Evolutionary conservation across 2,797 vertebrate species (phyloP), one percentile per base, ranked within the genome.

Genomic region (Pantherophis alleghaniensis): DNA sequence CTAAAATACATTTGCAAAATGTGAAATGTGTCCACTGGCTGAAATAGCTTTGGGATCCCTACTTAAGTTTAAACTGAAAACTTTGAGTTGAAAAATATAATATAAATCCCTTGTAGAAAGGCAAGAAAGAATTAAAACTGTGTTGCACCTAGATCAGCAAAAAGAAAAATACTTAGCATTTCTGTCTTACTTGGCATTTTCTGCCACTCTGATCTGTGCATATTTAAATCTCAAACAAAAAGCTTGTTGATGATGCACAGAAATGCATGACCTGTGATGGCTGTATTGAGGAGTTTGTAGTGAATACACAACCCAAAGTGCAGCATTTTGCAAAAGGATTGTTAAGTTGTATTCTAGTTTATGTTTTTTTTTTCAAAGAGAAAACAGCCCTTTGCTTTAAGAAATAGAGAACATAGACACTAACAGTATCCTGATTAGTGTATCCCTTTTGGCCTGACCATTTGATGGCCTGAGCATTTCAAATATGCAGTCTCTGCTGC

Each of bases 281-380:
- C 32, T 37, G 61, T 24, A 74, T 28, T 22, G 5, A 1, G 87
- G 60, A 74, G 95, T 92, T 93, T 94, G 57, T 79, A 92, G 55
- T 94, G 88, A 95, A 94, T 93, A 87, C 92, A 86, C 92, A 94
- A 92, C 55, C 60, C 86, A 16, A 63, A 91, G 89, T 90, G 7
- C 24, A 55, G 88, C 47, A 37, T 74, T 90, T 90, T 86, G 53
- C 20, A 87, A 37, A 26, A 94, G 91, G 11, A 93, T 24, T 74
- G 55, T 56, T 51, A 51, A 51, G 6, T 95, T 92, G 87, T 95
- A 93, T 94, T 96, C 94, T 28, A 94, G 94, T 93, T 56, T 4
- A 20, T 20, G 18, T 9, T 90, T 92, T 88, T 94, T 94, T 94
- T 18, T 18, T 92, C 94, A 90, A 37, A 53, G 93, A 94, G 94